Evolutionary conservation across 2,888 invertebrate species (phyloP), one percentile per base, ranked within the genome.

Genomic region (Camponotus fellah): DNA sequence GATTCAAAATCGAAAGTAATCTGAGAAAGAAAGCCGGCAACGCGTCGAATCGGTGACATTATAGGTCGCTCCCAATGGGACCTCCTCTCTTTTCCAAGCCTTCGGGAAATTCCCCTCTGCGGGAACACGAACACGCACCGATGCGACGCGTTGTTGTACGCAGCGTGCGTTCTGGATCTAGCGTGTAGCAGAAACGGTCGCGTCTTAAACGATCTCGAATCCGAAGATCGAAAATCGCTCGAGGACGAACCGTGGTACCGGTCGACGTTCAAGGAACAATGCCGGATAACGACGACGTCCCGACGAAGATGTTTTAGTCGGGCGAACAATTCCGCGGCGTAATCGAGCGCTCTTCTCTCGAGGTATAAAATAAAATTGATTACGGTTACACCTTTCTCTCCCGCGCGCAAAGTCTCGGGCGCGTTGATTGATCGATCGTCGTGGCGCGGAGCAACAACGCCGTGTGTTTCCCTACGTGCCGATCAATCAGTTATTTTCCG

Each of bases 171-270:
- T 37, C 79, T 75, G 88, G 86, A 87, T 26, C 88, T 84, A 86
- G 88, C 90, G 88, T 89, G 82, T 89, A 90, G 88, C 90, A 90
- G 83, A 87, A 88, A 85, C 85, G 74, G 49, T 76, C 88, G 81
- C 75, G 64, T 74, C 53, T 53, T 85, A 86, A 82, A 86, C 82
- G 84, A 89, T 80, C 65, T 83, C 79, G 74, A 66, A 85, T 74
- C 71, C 46, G 5, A 21, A 46, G n/a, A 69, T 60, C 12, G 10
- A 9, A 77, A 81, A 83, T 86, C 89, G 82, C 89, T 84, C 60
- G 49, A 37, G 60, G 71, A 77, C 74, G 86, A 80, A 64, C 72
- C 60, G 53, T 71, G 46, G 66, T 82, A 76, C 80, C 10, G 72
- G 72, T 69, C 86, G 86, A 81, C 84, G 86, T 87, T 83, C 84